Base-by-base conservation (phyloP, 2,888 invertebrate species). In the Oscheius onirici region DNA sequence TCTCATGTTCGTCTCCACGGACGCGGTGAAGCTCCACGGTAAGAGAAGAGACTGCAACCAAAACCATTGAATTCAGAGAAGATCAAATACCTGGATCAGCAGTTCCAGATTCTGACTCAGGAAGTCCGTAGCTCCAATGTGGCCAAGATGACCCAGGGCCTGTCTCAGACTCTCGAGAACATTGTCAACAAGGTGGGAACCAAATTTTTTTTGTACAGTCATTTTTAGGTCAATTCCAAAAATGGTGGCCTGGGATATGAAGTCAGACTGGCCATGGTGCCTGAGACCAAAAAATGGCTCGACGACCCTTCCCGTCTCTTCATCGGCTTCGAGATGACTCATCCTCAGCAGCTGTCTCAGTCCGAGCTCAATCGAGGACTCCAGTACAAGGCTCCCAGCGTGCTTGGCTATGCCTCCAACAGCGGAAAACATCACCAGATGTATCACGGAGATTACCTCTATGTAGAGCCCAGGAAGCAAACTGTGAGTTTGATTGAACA, bases 341-440 rank as follows among this genome's bases (percentile, higher is more conserved):
- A 69, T 17, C 61, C 69, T 8, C 24, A 60, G 15, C 22, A 43
- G 8, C 43, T 68, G 22, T 26, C 57, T 26, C 26, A 24, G 15
- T 22, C 58, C 15, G 68, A 68, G 40, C 13, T 24, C 20, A 22
- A 17, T 13, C 43, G 68, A 22, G 49, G 49, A 15, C 20, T 49
- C 28, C 40, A 17, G 15, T 67, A 67, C 41, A 67, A 28, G 10
- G 41, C 20, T 24, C 72, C 72, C n/a, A 40, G 51, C 28, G 67
- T 72, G 1, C 72, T 79, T 1, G 79, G 79, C n/a, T 79, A 51
- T 22, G 68, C 75, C 13, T 67, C 75, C 26, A 79, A 79, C 44
- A 66, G 65, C 63, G 40, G 69, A 11, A 46, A 51, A 13, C 69
- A 77, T 28, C 61, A 58, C 15, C 77, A 77, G 41, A 55, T 72